phyloP scores from a whole-genome alignment of 1,140 invertebrate species.

The Plodia interpunctella region DNA sequence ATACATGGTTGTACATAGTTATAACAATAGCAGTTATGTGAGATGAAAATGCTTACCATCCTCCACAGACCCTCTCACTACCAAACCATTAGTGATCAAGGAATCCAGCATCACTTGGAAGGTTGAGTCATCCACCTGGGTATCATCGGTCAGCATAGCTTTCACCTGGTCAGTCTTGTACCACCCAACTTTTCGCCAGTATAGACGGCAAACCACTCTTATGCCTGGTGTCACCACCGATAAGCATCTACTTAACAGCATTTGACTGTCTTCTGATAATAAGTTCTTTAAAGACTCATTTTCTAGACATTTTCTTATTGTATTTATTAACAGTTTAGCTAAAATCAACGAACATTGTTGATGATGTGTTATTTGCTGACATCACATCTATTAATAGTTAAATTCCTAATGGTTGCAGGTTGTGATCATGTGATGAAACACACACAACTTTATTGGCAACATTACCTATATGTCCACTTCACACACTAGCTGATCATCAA shows the following conservation, averaged over 20 bases:
- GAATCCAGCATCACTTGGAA: conserved; percentile 27
- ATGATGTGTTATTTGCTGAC: too few relatives aligned
- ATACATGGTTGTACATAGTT: too few relatives aligned
- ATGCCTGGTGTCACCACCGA: conserved; percentile 34
- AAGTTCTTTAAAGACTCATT: conserved; percentile 30
- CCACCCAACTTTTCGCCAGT: conserved; percentile 48
- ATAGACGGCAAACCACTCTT: conserved; percentile 48
- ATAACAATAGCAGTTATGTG: too few relatives aligned
- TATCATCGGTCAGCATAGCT: conserved; percentile 25
- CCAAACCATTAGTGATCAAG: conserved; percentile 27
- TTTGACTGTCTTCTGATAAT: conserved; percentile 29
- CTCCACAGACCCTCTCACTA: conserved; percentile 12
- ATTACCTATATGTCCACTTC: too few relatives aligned
- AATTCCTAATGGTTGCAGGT: too few relatives aligned
- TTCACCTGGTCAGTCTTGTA: conserved; percentile 31
- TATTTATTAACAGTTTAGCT: conserved; percentile 45
- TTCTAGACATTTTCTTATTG: conserved; percentile 43
- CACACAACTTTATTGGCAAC: too few relatives aligned
- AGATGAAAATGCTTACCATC: conserved; percentile 23
- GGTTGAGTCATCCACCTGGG: conserved; percentile 21
- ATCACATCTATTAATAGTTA: too few relatives aligned
- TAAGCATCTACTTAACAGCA: conserved; percentile 29
- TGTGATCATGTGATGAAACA: too few relatives aligned
- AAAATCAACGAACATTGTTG: too few relatives aligned
- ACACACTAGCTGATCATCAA: too few relatives aligned